A percentile compares a stretch with the other conserved stretches of the same genome.
Conservation (phyloP, 2,113 vertebrate genomes). For the Chaenocephalus aceratus region DNA sequence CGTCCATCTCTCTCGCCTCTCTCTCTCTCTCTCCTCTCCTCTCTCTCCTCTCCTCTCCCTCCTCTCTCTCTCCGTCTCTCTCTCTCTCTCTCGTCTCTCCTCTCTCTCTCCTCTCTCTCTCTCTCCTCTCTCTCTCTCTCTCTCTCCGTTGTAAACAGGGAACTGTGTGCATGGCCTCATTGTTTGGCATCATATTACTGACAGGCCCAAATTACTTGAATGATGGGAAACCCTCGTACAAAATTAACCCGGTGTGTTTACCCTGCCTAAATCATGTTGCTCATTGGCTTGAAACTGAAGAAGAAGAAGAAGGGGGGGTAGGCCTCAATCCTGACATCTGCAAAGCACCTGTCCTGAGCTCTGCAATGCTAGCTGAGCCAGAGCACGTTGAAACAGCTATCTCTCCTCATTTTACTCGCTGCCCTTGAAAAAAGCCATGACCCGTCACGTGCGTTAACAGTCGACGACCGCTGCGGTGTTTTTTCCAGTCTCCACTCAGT, state of each 20-base stretch:
- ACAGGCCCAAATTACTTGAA: conserved; percentile 73
- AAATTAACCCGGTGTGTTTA: conserved; percentile 77
- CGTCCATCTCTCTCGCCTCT: conserved; percentile 50
- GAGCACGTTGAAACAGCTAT: conserved; percentile 43
- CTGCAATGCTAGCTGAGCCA: conserved; percentile 44
- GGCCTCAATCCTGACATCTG: conserved; percentile 79
- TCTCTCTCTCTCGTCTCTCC: conserved; percentile 35
- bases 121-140: conserved; percentile 32
- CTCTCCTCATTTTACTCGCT: conserved; percentile 35
- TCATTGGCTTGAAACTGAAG: conserved; percentile 63
- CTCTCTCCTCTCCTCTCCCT: no score
- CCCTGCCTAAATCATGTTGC: conserved; percentile 70
- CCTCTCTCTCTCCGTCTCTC: conserved; percentile 36
- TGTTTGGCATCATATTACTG: conserved; percentile 77
- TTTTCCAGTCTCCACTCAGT: conserved; percentile 22
- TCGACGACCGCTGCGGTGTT: conserved; percentile 7
- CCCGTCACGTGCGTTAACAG: conserved; percentile 15
- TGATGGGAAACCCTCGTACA: conserved; percentile 71
- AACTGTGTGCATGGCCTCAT: conserved; percentile 66
- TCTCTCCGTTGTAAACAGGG: conserved; percentile 64
- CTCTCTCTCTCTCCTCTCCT: conserved; percentile 38
- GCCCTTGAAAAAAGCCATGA: conserved; percentile 37
- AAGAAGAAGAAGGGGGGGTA: background rate
- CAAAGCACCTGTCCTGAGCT: conserved; percentile 72
- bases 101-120: conserved; percentile 43